Evolutionary conservation across 2,113 vertebrate species (phyloP).

Genomic region (Aramus guarauna): DNA sequence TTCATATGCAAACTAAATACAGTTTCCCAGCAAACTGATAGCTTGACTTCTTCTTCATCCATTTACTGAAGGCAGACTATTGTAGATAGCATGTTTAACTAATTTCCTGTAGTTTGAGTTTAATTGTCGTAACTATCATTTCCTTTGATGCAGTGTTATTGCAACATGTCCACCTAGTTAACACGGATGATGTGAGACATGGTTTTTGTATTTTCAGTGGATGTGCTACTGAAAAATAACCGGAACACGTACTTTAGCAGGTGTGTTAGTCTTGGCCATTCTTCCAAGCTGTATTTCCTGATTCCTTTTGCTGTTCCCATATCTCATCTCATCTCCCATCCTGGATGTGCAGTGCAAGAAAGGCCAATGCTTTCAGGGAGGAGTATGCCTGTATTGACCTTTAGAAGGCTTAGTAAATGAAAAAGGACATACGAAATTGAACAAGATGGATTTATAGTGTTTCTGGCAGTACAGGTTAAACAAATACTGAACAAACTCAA

Average conservation of each 20-base stretch:
- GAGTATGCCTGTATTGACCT: conserved; percentile 10
- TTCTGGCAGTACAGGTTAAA: conserved; percentile 69
- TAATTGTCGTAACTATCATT: neutral
- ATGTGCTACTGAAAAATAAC: conserved; percentile 24
- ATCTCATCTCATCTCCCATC: conserved; percentile 36
- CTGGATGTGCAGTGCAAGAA: conserved; percentile 28
- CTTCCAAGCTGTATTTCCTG: conserved; percentile 59
- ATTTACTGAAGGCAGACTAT: neutral
- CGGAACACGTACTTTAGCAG: conserved; percentile 4
- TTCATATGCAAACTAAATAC: neutral
- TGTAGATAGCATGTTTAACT: neutral
- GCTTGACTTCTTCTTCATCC: neutral
- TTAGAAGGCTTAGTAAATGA: conserved; percentile 30
- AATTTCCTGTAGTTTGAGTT: neutral
- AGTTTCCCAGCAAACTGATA: neutral
- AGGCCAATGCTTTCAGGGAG: conserved; percentile 19
- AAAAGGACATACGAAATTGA: conserved; percentile 6
- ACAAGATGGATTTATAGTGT: conserved; percentile 60
- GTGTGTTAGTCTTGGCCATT: conserved; percentile 70
- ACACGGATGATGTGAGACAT: neutral
- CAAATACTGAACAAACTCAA: conserved; percentile 68
- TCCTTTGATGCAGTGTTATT: conserved; percentile 14
- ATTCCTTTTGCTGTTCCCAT: conserved; percentile 27
- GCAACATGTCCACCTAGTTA: neutral
- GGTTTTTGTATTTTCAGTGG: neutral